phyloP scores from a whole-genome alignment of 2,888 invertebrate species.

The Phytoseiulus persimilis region DNA sequence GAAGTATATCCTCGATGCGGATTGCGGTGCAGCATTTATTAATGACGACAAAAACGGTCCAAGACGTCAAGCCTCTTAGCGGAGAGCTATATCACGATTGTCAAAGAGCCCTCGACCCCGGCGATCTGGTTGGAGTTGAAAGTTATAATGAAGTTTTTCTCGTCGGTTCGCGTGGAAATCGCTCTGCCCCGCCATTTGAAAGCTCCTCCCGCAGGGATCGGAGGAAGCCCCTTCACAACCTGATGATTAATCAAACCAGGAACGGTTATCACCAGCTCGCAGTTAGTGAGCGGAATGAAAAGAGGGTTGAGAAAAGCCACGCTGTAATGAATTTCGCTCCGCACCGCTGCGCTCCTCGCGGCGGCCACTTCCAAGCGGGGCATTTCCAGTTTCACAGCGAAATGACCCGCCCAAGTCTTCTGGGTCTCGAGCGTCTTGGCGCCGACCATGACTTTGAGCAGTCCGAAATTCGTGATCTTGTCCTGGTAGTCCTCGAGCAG shows the following conservation, averaged over 20 bases:
- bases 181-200: conserved; percentile 14
- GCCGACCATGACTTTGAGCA: conserved; percentile 64
- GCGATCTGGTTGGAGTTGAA: conserved; percentile 21
- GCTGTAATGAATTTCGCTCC: conserved; percentile 10
- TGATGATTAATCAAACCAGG: conserved; percentile 20
- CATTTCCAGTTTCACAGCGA: conserved; percentile 14
- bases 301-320: conserved; percentile 7
- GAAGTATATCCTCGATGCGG: not conserved
- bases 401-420: conserved; percentile 63
- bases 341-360: not conserved
- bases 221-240: not conserved
- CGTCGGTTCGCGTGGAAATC: not conserved
- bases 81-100: not conserved
- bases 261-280: conserved; percentile 24
- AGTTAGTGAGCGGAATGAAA: not conserved
- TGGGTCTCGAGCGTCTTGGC: conserved; percentile 67
- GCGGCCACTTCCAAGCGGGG: not conserved
- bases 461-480: conserved; percentile 61
- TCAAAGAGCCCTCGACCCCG: conserved; percentile 7
- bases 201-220: not conserved
- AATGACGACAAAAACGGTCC: not conserved
- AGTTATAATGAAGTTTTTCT: conserved; percentile 29
- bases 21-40: not conserved
- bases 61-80: too few species aligned
- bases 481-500: conserved; percentile 62